Conservation (phyloP, 2,113 vertebrate species). For the Craseonycteris thonglongyai region DNA sequence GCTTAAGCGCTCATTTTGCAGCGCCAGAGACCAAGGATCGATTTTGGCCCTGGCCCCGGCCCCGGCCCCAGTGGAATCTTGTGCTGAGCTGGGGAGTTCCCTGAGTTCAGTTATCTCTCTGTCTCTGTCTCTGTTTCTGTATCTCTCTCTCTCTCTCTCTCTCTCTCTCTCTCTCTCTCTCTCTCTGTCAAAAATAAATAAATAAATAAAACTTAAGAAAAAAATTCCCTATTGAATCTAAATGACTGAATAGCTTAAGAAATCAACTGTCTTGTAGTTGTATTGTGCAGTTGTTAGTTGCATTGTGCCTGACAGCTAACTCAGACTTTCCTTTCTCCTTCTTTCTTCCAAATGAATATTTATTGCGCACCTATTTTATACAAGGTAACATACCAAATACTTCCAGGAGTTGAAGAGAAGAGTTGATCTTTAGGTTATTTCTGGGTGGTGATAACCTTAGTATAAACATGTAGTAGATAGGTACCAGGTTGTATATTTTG, state of each 20-base stretch:
- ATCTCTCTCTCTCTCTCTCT: too few relatives aligned
- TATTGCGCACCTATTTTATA: neutral
- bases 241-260: neutral
- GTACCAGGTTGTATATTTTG: neutral
- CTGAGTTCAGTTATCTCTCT: too few relatives aligned
- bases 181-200: too few relatives aligned
- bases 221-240: neutral
- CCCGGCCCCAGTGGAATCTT: too few relatives aligned
- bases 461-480: neutral
- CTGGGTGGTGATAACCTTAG: neutral
- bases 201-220: too few relatives aligned
- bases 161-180: too few relatives aligned
- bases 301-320: neutral
- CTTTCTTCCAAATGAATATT: neutral
- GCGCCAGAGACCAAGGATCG: too few relatives aligned
- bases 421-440: neutral
- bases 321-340: neutral
- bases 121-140: too few relatives aligned
- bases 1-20: too few relatives aligned
- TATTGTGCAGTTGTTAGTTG: neutral
- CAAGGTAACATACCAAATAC: neutral
- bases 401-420: neutral
- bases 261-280: neutral
- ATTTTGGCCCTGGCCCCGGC: too few relatives aligned
- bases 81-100: too few relatives aligned